These are phyloP conservation scores for Drosophila mauritiana DNA, from an alignment of 1,140 invertebrate genomes.

Conservation along the genomic window DNA sequence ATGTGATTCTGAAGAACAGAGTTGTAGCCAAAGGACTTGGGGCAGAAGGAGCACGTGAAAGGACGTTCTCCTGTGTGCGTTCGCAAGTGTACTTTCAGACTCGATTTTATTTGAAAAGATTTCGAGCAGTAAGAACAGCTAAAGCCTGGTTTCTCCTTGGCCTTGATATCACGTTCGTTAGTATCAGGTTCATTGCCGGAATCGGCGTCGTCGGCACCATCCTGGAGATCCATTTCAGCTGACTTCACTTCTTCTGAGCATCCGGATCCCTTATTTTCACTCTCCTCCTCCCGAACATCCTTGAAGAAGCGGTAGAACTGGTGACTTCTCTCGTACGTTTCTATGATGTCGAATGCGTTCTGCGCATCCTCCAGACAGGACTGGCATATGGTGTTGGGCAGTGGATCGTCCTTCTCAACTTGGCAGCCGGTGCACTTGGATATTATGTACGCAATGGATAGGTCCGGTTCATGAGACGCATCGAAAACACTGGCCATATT, in stretches of 20 bases:
- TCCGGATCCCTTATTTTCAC: background rate
- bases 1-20: background rate
- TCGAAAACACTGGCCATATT: background rate
- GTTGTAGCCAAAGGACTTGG: background rate
- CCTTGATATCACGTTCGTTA: too few species aligned
- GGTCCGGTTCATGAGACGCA: background rate
- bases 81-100: background rate
- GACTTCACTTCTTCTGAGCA: background rate
- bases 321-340: background rate
- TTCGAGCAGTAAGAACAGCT: background rate
- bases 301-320: background rate
- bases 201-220: background rate
- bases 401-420: background rate
- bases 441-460: background rate
- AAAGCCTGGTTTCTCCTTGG: background rate
- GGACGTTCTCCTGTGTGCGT: constrained; percentile 3
- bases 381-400: background rate
- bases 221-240: too few species aligned
- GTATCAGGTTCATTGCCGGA: too few species aligned
- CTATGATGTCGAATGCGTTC: constrained; percentile 1
- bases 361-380: background rate
- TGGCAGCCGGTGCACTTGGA: background rate
- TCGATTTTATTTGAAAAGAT: background rate
- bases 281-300: background rate
- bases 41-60: background rate